These are phyloP conservation scores for Heterocephalus glaber DNA, from an alignment of 2,113 vertebrate species.

Conservation along the genomic window DNA sequence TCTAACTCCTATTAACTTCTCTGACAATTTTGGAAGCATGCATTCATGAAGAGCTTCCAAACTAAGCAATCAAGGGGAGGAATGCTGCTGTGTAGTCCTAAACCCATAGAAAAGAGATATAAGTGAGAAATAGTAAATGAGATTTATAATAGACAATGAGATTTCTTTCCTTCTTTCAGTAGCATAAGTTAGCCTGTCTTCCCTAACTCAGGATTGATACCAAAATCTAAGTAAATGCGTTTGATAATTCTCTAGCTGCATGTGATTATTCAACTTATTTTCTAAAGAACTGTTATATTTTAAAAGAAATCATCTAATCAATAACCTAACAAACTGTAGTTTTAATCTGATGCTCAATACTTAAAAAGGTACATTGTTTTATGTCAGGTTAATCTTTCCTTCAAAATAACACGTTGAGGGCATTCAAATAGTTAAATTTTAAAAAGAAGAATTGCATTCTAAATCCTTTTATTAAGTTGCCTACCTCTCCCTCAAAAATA, in stretches of 20 bases:
- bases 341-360: neutral
- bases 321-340: neutral
- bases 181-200: neutral
- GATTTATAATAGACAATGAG: neutral
- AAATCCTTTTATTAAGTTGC: neutral
- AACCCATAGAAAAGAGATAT: neutral
- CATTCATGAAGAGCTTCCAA: neutral
- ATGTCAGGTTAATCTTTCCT: neutral
- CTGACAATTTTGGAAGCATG: neutral
- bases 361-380: neutral
- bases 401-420: conserved; percentile 41
- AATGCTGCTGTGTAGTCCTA: neutral
- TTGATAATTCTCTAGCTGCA: neutral
- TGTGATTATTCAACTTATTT: neutral
- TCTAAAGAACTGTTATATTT: neutral
- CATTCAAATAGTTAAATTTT: neutral
- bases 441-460: neutral
- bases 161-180: neutral
- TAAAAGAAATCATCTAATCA: neutral
- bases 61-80: neutral
- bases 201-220: neutral
- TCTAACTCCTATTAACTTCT: neutral
- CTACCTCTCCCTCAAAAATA: neutral
- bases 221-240: neutral
- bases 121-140: neutral